Evolutionary conservation across 2,888 invertebrate species (phyloP).

Genomic region (Leucophenga maculata): DNA sequence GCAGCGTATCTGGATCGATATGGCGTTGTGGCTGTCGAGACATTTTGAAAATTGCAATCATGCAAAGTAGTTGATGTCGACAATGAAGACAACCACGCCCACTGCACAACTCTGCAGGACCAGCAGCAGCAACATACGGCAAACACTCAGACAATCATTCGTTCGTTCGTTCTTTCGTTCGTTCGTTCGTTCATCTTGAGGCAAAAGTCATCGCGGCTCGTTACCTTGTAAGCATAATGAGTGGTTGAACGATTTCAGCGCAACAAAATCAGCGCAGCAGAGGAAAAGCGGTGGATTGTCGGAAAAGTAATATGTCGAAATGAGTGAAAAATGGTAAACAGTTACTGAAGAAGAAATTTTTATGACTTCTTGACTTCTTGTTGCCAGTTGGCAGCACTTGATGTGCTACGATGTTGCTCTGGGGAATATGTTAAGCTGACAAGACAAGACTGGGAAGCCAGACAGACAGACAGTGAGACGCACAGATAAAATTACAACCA

Average conservation of each 20-base stretch:
- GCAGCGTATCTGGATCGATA: too few relatives aligned
- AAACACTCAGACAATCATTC: background rate
- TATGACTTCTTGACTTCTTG: conserved; percentile 40
- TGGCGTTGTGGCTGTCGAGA: background rate
- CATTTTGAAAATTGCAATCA: conserved; percentile 25
- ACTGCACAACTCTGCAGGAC: background rate
- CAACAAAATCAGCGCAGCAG: background rate
- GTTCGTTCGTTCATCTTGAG: too few relatives aligned
- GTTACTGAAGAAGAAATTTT: conserved; percentile 43
- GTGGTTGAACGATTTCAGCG: background rate
- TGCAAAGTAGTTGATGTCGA: conserved; percentile 22
- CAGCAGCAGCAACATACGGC: too few relatives aligned
- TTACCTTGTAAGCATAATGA: conserved; percentile 8
- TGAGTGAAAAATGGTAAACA: conserved; percentile 38
- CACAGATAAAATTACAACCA: background rate
- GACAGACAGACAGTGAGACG: background rate
- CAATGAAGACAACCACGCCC: background rate
- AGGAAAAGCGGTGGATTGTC: background rate
- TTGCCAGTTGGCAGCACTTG: conserved; percentile 42
- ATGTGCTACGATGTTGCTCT: conserved; percentile 9
- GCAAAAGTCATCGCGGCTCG: background rate
- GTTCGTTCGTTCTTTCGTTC: background rate
- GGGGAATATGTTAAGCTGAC: conserved; percentile 21
- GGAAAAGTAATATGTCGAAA: conserved; percentile 6
- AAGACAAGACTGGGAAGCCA: background rate